phyloP scores from a whole-genome alignment of 2,797 vertebrate species.

The Pseudomugil gertrudae region DNA sequence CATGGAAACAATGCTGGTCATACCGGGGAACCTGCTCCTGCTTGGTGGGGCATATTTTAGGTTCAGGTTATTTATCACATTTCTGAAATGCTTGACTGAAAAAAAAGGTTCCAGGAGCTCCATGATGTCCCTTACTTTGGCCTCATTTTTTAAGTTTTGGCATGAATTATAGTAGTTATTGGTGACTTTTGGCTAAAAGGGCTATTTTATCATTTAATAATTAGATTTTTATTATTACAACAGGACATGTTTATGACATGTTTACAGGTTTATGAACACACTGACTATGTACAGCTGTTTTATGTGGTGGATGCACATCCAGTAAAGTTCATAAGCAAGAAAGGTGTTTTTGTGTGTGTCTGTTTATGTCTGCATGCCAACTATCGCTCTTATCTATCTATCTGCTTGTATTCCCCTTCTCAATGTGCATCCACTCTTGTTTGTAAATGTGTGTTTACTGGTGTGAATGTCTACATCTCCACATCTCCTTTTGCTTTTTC shows the following conservation, averaged over 20 bases:
- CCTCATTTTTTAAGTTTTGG: neutral
- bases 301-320: neutral
- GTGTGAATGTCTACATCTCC: constrained; percentile 24
- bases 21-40: neutral
- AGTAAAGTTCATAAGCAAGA: too few relatives aligned
- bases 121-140: neutral
- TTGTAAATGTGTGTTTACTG: constrained; percentile 16
- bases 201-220: too few relatives aligned
- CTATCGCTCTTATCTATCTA: constrained; percentile 19
- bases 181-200: neutral
- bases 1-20: neutral
- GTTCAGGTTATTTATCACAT: neutral
- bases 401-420: constrained; percentile 61
- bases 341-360: constrained; percentile 10
- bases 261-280: too few relatives aligned
- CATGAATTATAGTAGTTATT: neutral
- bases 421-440: constrained; percentile 32
- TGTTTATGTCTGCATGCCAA: neutral
- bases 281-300: too few relatives aligned
- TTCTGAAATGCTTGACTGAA: neutral
- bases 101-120: neutral
- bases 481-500: neutral
- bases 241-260: too few relatives aligned
- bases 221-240: too few relatives aligned
- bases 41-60: neutral